Conservation (phyloP, 23 tunicate species). For the Styela plicata region DNA sequence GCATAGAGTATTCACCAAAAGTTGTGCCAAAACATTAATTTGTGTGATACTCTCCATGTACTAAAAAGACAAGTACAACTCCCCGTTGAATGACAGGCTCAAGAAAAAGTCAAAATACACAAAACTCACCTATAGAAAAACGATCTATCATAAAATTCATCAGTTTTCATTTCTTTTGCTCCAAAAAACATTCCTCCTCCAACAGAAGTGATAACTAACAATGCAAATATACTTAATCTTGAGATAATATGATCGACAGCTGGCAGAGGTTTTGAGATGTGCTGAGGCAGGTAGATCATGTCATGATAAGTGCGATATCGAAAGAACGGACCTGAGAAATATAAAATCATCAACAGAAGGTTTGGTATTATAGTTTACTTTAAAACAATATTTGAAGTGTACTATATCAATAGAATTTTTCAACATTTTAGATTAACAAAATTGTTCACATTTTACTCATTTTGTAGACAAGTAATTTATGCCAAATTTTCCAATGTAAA, state of each 20-base stretch:
- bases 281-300: constrained; percentile 16
- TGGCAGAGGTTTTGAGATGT: constrained; percentile 5
- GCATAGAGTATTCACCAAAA: too few species aligned
- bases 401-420: too few species aligned
- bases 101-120: too few species aligned
- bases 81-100: too few species aligned
- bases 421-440: too few species aligned
- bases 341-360: neutral
- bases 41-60: too few species aligned
- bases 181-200: constrained; percentile 5
- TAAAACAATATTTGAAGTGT: too few species aligned
- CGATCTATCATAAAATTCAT: constrained; percentile 27
- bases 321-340: constrained; percentile 12
- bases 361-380: neutral
- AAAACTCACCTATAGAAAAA: constrained; percentile 25
- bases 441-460: too few species aligned
- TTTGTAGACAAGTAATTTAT: too few species aligned
- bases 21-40: too few species aligned
- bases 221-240: neutral
- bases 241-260: neutral
- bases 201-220: neutral
- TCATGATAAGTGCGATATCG: constrained; percentile 32
- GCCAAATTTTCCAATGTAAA: too few species aligned
- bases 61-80: too few species aligned
- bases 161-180: constrained; percentile 10